phyloP scores from a whole-genome alignment of 2,888 invertebrate species.

The Patella depressa region DNA sequence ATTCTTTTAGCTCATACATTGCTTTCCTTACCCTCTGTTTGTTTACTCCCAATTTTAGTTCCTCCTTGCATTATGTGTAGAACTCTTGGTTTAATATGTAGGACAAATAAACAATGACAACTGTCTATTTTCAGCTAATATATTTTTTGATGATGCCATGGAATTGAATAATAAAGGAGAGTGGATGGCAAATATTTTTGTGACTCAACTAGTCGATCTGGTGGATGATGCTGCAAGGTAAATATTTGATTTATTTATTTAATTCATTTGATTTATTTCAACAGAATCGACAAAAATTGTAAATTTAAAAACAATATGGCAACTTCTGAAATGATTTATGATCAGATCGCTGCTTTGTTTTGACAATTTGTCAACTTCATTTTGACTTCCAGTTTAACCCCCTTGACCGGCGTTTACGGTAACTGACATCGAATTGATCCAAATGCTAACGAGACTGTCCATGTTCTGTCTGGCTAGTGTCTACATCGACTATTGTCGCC shows the following conservation, averaged over 20 bases:
- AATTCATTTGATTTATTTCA: no score
- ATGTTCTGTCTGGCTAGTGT: no score
- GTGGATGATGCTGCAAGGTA: constrained; percentile 63
- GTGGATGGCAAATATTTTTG: constrained; percentile 58
- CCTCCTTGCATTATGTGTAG: neutral
- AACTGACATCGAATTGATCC: no score
- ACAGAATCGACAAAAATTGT: no score
- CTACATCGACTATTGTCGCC: no score
- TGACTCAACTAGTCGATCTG: constrained; percentile 53
- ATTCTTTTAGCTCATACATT: constrained; percentile 8
- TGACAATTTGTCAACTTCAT: no score
- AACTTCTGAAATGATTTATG: no score
- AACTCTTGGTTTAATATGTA: neutral
- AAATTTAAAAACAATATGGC: no score
- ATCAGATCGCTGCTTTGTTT: no score
- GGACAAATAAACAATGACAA: neutral
- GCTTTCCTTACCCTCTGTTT: neutral
- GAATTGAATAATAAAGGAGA: constrained; percentile 73
- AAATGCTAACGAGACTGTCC: no score
- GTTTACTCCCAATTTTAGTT: neutral
- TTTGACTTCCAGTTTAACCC: no score
- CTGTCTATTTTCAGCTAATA: constrained; percentile 76
- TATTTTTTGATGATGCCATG: constrained; percentile 90
- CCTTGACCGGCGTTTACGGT: no score
- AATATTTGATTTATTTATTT: constrained; percentile 18